Percentiles rank a stretch among this genome's conserved stretches.
Conservation (phyloP, 2,888 invertebrate genomes). For the Diaprepes abbreviatus region DNA sequence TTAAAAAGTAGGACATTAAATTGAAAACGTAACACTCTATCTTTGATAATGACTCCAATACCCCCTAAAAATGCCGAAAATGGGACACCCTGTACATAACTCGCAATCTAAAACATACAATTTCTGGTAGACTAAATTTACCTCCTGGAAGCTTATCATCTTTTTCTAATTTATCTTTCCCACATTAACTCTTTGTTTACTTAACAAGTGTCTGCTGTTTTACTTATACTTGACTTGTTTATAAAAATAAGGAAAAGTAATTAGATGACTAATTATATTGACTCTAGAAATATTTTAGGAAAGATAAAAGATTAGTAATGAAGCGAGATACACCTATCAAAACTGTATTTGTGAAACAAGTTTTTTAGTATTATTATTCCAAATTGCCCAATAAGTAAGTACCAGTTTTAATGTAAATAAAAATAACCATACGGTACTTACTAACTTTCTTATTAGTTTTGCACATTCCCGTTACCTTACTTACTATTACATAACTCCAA, state of each 20-base stretch:
- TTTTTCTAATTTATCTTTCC: constrained; percentile 10
- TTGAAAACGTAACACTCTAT: too few species aligned
- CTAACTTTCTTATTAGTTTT: background rate
- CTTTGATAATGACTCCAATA: too few species aligned
- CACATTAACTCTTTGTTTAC: constrained; percentile 13
- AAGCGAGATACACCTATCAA: too few species aligned
- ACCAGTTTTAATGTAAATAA: too few species aligned
- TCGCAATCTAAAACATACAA: too few species aligned
- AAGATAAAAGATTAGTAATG: constrained; percentile 23
- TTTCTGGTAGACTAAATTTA: constrained; percentile 9
- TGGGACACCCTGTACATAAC: too few species aligned
- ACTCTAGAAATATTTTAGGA: constrained; percentile 12
- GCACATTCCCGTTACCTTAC: background rate
- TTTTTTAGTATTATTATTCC: too few species aligned
- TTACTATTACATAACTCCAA: background rate
- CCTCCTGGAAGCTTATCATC: background rate
- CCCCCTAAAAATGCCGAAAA: too few species aligned
- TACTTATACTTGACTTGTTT: constrained; percentile 35
- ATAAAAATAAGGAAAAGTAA: constrained; percentile 13
- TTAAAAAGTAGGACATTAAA: too few species aligned
- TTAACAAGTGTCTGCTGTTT: constrained; percentile 29
- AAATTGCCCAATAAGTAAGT: too few species aligned
- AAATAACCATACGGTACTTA: background rate
- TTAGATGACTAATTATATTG: constrained; percentile 28
- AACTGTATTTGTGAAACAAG: too few species aligned